Evolutionary conservation across 2,888 invertebrate genomes (phyloP).

Genomic region (Pyrrhia umbra): DNA sequence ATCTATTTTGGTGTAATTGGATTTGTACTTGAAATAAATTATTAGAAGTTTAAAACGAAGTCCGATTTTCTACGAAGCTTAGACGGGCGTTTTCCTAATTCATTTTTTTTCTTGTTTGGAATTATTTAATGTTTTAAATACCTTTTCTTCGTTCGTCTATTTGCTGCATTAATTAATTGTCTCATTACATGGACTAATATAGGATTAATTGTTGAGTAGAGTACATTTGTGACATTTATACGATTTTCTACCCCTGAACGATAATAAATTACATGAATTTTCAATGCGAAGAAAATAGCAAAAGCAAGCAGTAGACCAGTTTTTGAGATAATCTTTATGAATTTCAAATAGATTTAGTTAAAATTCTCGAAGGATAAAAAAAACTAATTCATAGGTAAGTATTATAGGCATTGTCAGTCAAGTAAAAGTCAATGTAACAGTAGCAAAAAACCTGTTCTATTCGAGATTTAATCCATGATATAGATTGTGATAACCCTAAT

Average conservation of each 20-base stretch:
- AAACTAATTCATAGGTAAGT: too few species aligned
- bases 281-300: too few species aligned
- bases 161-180: not conserved
- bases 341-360: too few species aligned
- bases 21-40: constrained; percentile 37
- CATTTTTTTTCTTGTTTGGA: constrained; percentile 32
- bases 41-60: constrained; percentile 34
- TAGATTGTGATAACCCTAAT: constrained; percentile 21
- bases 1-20: constrained; percentile 39
- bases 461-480: not conserved
- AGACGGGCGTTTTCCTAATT: constrained; percentile 25
- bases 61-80: constrained; percentile 26
- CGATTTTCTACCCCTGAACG: too few species aligned
- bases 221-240: too few species aligned
- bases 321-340: too few species aligned
- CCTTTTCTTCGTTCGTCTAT: not conserved
- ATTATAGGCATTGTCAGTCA: too few species aligned
- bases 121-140: constrained; percentile 7
- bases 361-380: too few species aligned
- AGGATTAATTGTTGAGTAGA: too few species aligned
- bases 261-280: too few species aligned
- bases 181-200: too few species aligned
- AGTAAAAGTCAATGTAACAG: not conserved
- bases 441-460: not conserved
- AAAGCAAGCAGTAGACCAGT: too few species aligned